A percentile compares a stretch with the other conserved stretches of the same genome.
phyloP scores from a whole-genome alignment of 1,140 invertebrate species.

The Neotoxoptera formosana region DNA sequence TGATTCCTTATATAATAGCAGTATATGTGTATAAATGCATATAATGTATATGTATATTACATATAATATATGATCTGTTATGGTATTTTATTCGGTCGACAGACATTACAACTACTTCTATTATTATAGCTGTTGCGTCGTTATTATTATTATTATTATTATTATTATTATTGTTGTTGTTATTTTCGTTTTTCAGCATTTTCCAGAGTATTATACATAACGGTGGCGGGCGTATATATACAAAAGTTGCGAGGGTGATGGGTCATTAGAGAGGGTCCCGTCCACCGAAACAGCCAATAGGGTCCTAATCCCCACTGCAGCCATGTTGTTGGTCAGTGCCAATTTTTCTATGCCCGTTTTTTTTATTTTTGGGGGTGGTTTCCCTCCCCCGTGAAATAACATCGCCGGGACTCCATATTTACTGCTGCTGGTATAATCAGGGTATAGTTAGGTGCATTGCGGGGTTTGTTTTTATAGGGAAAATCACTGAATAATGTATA shows the following conservation, averaged over 20 bases:
- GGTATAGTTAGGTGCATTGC: constrained; percentile 9
- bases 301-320: constrained; percentile 46
- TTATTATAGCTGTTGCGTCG: not conserved
- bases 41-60: not conserved
- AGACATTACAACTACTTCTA: not conserved
- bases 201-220: not conserved
- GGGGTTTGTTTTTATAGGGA: constrained; percentile 31
- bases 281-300: constrained; percentile 25
- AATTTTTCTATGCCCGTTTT: constrained; percentile 45
- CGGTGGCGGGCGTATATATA: not conserved
- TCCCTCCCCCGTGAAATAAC: constrained; percentile 31
- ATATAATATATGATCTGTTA: not conserved
- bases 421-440: constrained; percentile 6
- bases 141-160: not conserved
- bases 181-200: constrained; percentile 27
- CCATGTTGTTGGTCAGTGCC: constrained; percentile 52
- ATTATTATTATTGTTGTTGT: not conserved
- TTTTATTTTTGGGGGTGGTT: not conserved
- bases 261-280: constrained; percentile 49
- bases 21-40: not conserved
- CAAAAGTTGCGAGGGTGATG: constrained; percentile 50
- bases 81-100: not conserved
- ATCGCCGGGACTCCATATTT: not conserved
- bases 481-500: constrained; percentile 26
- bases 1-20: not conserved